Evolutionary conservation across 2,113 vertebrate species (phyloP), one percentile per base, ranked within the genome.

Genomic region (Blennius ocellaris): DNA sequence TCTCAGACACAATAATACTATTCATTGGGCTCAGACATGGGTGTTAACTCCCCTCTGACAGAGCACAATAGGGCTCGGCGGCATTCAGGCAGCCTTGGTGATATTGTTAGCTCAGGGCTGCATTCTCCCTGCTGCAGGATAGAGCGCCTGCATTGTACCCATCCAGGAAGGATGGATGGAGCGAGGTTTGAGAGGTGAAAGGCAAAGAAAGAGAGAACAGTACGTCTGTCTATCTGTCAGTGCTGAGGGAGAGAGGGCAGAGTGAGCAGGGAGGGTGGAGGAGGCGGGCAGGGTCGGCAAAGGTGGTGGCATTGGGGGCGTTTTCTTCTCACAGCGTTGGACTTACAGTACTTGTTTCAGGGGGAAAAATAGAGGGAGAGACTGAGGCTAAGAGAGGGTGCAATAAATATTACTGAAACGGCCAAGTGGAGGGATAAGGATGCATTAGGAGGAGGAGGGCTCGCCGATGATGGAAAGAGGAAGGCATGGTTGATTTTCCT

Each of bases 1-100:
- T 93, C 93, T 94, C 93, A 94, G 94, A 94, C 94, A 96, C 95
- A 95, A 95, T 94, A 95, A 93, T 94, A 89, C 93, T 94, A 95
- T 95, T 95, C 94, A 94, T 92, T 84, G 94, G 92, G 93, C 92
- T 90, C 81, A 93, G 87, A 94, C 87, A 94, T 86, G 93, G 94
- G 93, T 95, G 94, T 94, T 93, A 94, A 94, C 92, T 92, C 92
- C 92, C 93, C 92, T 93, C 93, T 93, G 92, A 91, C 94, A 87
- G 90, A 90, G 92, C 94, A 96, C 95, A 96, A 96, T 95, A 90
- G 91, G 90, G 90, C 91, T 90, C 86, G 87, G 90, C 82, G 87
- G 91, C 92, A 89, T 91, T 89, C 84, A 93, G 93, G 92, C 92
- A 92, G 93, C 91, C 93, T 92, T 84, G 90, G 83, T 92, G 80